phyloP scores from a whole-genome alignment of 2,113 vertebrate species.

The Corythaixoides concolor region DNA sequence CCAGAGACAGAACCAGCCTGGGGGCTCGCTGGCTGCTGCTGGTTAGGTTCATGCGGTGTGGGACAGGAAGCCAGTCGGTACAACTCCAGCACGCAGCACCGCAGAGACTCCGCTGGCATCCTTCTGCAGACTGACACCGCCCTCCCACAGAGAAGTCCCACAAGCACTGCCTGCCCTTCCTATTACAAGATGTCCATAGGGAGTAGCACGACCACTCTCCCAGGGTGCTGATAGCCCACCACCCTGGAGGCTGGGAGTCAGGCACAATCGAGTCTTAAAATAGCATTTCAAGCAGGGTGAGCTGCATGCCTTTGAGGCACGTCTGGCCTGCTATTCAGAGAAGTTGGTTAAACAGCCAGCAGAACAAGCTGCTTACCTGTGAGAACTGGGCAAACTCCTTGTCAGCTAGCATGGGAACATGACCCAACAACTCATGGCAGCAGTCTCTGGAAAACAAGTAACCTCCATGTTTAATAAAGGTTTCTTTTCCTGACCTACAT shows the following conservation, averaged over 20 bases:
- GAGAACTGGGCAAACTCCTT: conserved; percentile 86
- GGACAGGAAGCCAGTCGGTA: neutral
- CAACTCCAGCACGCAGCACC: neutral
- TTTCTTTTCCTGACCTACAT: neutral
- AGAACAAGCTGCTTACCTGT: conserved; percentile 69
- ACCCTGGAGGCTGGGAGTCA: neutral
- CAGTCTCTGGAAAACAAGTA: conserved; percentile 76
- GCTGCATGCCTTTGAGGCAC: neutral
- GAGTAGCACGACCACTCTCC: neutral
- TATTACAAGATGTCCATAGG: neutral
- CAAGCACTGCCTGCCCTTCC: neutral
- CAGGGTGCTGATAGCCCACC: neutral
- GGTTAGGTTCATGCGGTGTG: neutral
- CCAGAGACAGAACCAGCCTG: neutral
- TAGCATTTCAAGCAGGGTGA: neutral
- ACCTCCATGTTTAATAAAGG: neutral
- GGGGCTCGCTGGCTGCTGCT: neutral
- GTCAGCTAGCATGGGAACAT: conserved; percentile 84
- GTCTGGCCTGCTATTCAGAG: neutral
- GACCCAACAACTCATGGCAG: conserved; percentile 83
- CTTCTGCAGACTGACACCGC: neutral
- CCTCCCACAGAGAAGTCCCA: neutral
- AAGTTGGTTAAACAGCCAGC: neutral
- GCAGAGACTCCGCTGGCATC: neutral
- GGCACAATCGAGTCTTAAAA: neutral